phyloP scores from a whole-genome alignment of 2,797 vertebrate genomes.

The Jordanella pulchra region DNA sequence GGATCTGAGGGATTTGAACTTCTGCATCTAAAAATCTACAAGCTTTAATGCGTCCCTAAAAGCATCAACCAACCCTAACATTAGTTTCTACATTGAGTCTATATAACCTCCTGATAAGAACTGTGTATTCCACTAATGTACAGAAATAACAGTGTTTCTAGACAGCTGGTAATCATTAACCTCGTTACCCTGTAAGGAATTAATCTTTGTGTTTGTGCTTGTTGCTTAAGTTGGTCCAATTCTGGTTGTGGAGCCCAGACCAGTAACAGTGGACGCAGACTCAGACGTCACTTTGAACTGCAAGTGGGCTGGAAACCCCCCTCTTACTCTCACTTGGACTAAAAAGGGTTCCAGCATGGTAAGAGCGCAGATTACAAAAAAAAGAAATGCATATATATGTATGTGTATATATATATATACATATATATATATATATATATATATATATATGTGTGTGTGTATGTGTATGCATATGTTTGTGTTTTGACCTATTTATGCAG shows the following conservation, averaged over 20 bases:
- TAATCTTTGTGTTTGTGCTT: background rate
- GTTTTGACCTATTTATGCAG: background rate
- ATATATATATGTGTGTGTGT: too few species aligned
- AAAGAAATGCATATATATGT: background rate
- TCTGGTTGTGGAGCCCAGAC: conserved; percentile 90
- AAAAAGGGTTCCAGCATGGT: conserved; percentile 98
- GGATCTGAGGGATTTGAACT: too few species aligned
- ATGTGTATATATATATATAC: too few species aligned
- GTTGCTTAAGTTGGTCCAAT: conserved; percentile 86
- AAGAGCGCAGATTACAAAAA: conserved; percentile 27
- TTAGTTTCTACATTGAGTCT: too few species aligned
- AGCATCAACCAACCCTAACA: background rate
- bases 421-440: too few species aligned
- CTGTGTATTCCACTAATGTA: too few species aligned
- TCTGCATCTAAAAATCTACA: too few species aligned
- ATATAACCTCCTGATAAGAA: too few species aligned
- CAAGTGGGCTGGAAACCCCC: conserved; percentile 94
- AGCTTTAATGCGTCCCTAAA: background rate
- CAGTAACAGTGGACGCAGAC: conserved; percentile 88
- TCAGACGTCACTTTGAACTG: conserved; percentile 92
- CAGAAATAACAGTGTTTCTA: too few species aligned
- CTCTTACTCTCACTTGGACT: conserved; percentile 95
- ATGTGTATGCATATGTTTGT: too few species aligned
- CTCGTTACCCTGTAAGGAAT: background rate
- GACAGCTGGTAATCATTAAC: background rate